Evolutionary conservation across 2,888 invertebrate genomes (phyloP).

Genomic region (Andricus curvator): DNA sequence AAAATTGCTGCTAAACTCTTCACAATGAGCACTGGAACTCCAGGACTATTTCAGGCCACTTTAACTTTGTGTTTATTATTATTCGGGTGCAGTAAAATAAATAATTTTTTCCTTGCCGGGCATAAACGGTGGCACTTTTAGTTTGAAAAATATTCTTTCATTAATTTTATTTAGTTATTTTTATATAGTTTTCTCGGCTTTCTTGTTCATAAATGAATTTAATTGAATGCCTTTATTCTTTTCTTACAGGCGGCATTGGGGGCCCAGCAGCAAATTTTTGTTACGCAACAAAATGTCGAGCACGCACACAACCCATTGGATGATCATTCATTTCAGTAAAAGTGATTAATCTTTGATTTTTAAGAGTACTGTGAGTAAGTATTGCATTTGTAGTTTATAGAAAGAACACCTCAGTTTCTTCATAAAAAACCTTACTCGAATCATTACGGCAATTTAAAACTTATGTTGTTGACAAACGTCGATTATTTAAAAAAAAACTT

Average conservation of each 20-base stretch:
- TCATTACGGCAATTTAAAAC: neutral
- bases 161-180: too few relatives aligned
- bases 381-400: neutral
- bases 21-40: too few relatives aligned
- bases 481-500: neutral
- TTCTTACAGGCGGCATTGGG: conserved; percentile 66
- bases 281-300: conserved; percentile 69
- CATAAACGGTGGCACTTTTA: too few relatives aligned
- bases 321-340: conserved; percentile 65
- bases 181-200: neutral
- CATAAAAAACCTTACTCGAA: neutral
- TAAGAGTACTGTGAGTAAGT: conserved; percentile 31
- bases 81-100: too few relatives aligned
- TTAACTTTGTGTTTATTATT: too few relatives aligned
- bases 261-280: conserved; percentile 70
- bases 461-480: neutral
- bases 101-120: too few relatives aligned
- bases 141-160: too few relatives aligned
- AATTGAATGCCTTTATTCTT: conserved; percentile 41
- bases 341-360: conserved; percentile 11
- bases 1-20: too few relatives aligned
- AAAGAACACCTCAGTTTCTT: neutral
- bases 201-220: neutral
- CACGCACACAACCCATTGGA: conserved; percentile 67
- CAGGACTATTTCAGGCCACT: too few relatives aligned